Evolutionary conservation across 1,140 invertebrate genomes (phyloP), one percentile per base, ranked within the genome.

Genomic region (Phymastichus coffea): DNA sequence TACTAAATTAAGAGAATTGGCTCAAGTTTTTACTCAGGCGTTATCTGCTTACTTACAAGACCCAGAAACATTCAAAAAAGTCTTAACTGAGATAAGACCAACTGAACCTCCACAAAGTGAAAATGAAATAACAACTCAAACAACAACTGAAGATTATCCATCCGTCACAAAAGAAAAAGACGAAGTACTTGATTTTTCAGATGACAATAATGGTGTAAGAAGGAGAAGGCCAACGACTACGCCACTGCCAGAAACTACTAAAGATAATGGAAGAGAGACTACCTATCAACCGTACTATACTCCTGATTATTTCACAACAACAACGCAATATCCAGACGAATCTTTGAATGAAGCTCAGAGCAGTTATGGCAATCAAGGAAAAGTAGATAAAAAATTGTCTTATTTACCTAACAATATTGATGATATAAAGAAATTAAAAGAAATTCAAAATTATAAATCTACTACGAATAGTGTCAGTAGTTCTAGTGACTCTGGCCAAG

Each of bases 21-120:
- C 90, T 1, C 87, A 90, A 76, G 88, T 92, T 1, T 93, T 93
- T 68, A 91, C 89, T 1, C 86, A 90, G 65, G 90, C 90, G 0
- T 71, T 93, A 6, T 89, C 88, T 1, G 88, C 88, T 4, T 93
- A 92, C 69, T 76, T 93, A 4, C 86, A 92, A 70, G 88, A 92
- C 76, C 91, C 91, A 1, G 84, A 87, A 14, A 86, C 85, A 37
- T 92, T 93, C 63, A 86, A 88, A 61, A 87, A 86, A 65, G 86
- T 88, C 14, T 70, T 93, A 22, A 84, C 86, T 30, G 85, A 89
- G 65, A 87, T 91, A 2, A 80, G 89, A 69, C 91, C 91, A 0
- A 92, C 89, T 0, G 88, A 89, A 71, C 90, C 90, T 2, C 78
- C 87, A 7, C 76, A 76, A 55, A 68, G 63, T 17, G 61, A 71